Conservation (phyloP, 2,113 vertebrate species). For the Plotosus lineatus region DNA sequence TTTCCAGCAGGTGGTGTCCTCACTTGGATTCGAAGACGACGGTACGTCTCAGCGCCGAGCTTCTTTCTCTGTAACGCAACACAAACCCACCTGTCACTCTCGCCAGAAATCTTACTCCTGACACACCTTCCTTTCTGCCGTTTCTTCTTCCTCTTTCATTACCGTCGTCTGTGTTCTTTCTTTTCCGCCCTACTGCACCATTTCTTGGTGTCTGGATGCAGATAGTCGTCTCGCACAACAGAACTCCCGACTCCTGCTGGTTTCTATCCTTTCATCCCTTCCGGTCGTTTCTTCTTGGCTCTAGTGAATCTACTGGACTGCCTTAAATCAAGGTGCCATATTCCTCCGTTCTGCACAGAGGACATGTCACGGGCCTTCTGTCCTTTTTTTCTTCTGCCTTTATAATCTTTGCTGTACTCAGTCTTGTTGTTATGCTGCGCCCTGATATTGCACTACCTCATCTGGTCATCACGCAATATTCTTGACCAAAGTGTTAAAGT, state of each 20-base stretch:
- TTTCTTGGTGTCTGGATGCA: background rate
- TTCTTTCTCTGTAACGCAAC: conserved; percentile 89
- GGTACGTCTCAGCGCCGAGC: conserved; percentile 91
- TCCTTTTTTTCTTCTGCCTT: background rate
- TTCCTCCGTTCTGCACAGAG: background rate
- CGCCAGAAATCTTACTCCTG: conserved; percentile 83
- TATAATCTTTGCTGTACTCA: conserved; percentile 9
- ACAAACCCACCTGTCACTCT: conserved; percentile 83
- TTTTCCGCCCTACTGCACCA: conserved; percentile 21
- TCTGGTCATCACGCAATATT: conserved; percentile 79
- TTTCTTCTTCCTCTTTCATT: background rate
- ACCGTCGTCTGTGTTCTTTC: background rate
- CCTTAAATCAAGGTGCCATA: conserved; percentile 22
- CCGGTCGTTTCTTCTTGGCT: background rate
- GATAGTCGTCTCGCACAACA: background rate
- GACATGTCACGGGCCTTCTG: conserved; percentile 27
- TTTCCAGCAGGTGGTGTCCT: conserved; percentile 78
- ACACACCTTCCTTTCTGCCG: conserved; percentile 58
- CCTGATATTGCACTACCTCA: conserved; percentile 60
- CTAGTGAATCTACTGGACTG: background rate
- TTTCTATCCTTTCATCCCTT: background rate
- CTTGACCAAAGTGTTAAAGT: background rate
- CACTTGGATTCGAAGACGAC: conserved; percentile 83
- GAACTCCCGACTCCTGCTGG: background rate
- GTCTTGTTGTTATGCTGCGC: conserved; percentile 30